These are phyloP conservation scores for Maconellicoccus hirsutus DNA, from an alignment of 1,140 invertebrate genomes.

Conservation along the genomic window DNA sequence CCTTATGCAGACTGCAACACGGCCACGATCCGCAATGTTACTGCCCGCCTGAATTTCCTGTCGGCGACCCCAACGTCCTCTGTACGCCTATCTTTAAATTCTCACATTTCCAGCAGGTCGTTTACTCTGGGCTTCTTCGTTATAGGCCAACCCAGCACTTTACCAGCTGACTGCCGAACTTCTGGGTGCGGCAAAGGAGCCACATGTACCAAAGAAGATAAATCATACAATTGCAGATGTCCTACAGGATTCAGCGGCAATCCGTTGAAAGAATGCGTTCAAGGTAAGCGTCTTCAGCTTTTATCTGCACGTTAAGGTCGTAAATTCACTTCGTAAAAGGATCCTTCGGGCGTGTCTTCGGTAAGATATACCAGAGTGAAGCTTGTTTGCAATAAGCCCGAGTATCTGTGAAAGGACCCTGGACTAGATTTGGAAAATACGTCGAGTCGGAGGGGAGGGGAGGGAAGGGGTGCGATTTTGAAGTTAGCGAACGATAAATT, in stretches of 20 bases:
- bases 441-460: too few species aligned
- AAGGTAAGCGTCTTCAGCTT: slow-evolving; percentile 54
- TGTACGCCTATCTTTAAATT: slow-evolving; percentile 48
- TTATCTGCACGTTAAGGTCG: background rate
- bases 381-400: too few species aligned
- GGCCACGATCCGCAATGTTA: slow-evolving; percentile 58
- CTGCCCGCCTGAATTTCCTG: slow-evolving; percentile 65
- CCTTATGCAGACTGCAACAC: slow-evolving; percentile 57
- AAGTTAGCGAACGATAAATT: too few species aligned
- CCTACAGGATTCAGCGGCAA: slow-evolving; percentile 57
- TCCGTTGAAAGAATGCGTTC: slow-evolving; percentile 57
- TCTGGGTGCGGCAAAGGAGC: slow-evolving; percentile 70
- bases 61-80: slow-evolving; percentile 70
- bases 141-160: slow-evolving; percentile 49
- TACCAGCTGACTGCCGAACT: slow-evolving; percentile 61
- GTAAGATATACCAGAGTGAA: too few species aligned
- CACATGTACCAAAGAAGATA: slow-evolving; percentile 51
- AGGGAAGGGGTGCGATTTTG: too few species aligned
- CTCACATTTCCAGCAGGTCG: too few species aligned
- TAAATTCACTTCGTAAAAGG: too few species aligned
- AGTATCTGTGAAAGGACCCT: too few species aligned
- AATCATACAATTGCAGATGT: slow-evolving; percentile 67
- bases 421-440: too few species aligned
- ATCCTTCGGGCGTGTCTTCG: too few species aligned
- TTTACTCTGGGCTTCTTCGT: too few species aligned